Base-by-base conservation (phyloP, 2,888 invertebrate species). In the Tetropium fuscum region DNA sequence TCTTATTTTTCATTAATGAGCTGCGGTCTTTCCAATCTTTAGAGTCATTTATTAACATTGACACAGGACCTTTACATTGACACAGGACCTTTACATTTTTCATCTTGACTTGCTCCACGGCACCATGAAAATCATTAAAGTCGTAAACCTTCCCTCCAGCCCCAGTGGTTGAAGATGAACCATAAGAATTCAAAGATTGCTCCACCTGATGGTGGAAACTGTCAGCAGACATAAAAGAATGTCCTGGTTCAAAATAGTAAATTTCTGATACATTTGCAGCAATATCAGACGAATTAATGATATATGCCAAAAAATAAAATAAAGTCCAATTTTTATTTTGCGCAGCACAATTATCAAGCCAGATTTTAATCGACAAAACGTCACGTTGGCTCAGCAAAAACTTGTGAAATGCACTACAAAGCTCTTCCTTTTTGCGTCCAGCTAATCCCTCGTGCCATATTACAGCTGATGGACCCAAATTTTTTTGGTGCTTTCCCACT, bases 91-190 rank as follows among this genome's bases (percentile, higher is more conserved):
- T 38, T 19, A 56, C 56, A 56, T 48, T 56, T 56, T 56, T 53
- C 43, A 53, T 43, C 16, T 43, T 53, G 25, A 56, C 56, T 48
- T 56, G 56, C 56, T 56, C 27, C 27, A 56, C 32, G 40, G 51
- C 57, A 18, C 30, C 1, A 51, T 57, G 32, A 25, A 57, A 57
- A 32, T 57, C 49, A 32, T 51, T 49, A 13, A 51, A 57, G 15
- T 36, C 36, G 15, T 36, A 36, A 41, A 45, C 44, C 27, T 53
- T 53, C 20, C 53, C 44, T 25, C 44, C 44, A 44, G 7, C 53
- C 16, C 44, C 44, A 44, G 25, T 22, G 4, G 4, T 22, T 22
- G 25, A 22, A 6, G 25, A 4, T 22, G 25, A 48, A 48, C 7
- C 27, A n/a, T n/a, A n/a, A n/a, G n/a, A n/a, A n/a, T n/a, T n/a